Evolutionary conservation across 53 echinoderm and acorn worm genomes (phyloP), one percentile per base, ranked within the genome.

Genomic region (Paracentrotus lividus): DNA sequence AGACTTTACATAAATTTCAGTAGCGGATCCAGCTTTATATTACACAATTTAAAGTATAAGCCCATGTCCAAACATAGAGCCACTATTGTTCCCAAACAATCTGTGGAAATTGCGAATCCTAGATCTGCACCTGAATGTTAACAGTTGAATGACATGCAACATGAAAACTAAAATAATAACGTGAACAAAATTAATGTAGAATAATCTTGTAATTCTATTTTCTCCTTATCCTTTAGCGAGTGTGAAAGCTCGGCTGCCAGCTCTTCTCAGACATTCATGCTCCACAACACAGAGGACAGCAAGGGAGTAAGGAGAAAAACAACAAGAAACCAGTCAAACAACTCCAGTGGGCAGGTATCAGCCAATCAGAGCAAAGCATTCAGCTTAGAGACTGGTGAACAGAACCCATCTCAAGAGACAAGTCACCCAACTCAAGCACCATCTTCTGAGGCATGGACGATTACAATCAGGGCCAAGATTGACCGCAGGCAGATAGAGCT

Each of bases 351-450:
- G 54, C 55, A 87, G 15, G 58, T 18, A 15, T 54, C 87, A 18
- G 27, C 66, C 89, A 61, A 89, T 89, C 89, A 89, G 43, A 60
- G n/a, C 42, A 65, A 6, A 44, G 64, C n/a, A 89, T 89, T 89
- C 89, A 89, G 58, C 57, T 5, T 87, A 15, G 49, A 81, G 81
- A 81, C 81, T 55, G 89, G 89, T 89, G 66, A 86, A 2, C 57
- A 89, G 34, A 53, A 33, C 86, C 33, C 86, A 6, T 56, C 86
- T 56, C 86, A 33, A 5, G 45, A 32, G 27, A n/a, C 8, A 5
- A 53, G 33, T 56, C 23, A 0, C 33, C 31, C 86, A 20, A 86
- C 86, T 56, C 24, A 27, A 47, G 31, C 1, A 51, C 85, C 47
- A n/a, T 26, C 85, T 2, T 29, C 85, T 85, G 44, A 42, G 89